These are phyloP conservation scores for Brachyptera putata DNA, from an alignment of 2,888 invertebrate species.

Conservation along the genomic window DNA sequence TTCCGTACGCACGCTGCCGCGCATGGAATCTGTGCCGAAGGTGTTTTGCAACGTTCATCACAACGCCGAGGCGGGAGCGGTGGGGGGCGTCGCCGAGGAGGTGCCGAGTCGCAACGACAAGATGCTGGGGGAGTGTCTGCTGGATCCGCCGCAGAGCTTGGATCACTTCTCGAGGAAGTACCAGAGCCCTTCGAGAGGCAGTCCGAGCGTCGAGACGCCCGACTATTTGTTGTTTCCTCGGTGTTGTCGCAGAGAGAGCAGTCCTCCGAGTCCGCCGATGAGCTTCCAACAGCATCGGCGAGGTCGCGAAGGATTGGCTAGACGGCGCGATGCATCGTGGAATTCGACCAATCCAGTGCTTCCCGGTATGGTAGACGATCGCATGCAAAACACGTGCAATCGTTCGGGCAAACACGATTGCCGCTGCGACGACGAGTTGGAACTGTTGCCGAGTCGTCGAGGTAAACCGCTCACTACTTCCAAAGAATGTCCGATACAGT, in stretches of 20 bases:
- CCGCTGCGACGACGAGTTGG: conserved; percentile 62
- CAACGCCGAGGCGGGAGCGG: conserved; percentile 24
- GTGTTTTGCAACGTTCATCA: conserved; percentile 51
- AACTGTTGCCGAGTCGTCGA: conserved; percentile 19
- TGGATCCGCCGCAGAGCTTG: conserved; percentile 42
- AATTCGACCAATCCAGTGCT: background rate
- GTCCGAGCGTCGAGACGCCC: conserved; percentile 38
- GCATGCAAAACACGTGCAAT: conserved; percentile 66
- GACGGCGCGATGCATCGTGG: conserved; percentile 29
- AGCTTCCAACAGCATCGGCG: conserved; percentile 26
- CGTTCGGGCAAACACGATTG: conserved; percentile 74
- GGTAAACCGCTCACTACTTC: background rate
- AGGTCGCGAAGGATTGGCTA: conserved; percentile 35
- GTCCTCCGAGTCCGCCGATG: conserved; percentile 29
- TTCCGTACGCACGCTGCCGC: conserved; percentile 58
- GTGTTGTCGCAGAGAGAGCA: conserved; percentile 24
- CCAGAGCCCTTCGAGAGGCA: conserved; percentile 40
- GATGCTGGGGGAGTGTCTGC: conserved; percentile 43
- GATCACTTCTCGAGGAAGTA: conserved; percentile 31
- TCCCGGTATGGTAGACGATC: conserved; percentile 56
- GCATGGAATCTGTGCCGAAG: conserved; percentile 66
- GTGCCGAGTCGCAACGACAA: conserved; percentile 30
- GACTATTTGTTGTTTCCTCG: conserved; percentile 40
- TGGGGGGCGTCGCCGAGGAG: background rate
- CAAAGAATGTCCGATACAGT: background rate